Conservation (phyloP, 37 sponge, comb jelly and placozoan species). For the Hormiphora californensis region DNA sequence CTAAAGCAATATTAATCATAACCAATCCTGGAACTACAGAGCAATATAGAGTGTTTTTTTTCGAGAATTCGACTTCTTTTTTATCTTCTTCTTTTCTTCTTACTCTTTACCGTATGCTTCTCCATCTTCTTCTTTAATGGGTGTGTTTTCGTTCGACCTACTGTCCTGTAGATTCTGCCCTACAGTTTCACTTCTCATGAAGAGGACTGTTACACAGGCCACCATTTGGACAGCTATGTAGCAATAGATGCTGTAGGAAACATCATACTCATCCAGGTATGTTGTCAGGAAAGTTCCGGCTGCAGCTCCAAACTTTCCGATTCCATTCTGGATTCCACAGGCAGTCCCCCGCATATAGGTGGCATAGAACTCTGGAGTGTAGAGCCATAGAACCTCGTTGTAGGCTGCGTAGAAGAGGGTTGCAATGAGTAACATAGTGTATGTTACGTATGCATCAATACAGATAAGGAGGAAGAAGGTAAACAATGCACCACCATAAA, state of each 20-base stretch:
- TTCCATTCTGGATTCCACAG: constrained; percentile 34
- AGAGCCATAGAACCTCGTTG: constrained; percentile 41
- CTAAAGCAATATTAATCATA: too few relatives aligned
- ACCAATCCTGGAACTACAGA: too few relatives aligned
- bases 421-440: neutral
- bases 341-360: constrained; percentile 50
- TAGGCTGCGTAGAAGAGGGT: neutral
- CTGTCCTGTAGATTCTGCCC: neutral
- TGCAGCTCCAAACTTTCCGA: constrained; percentile 41
- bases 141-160: neutral
- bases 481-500: constrained; percentile 13
- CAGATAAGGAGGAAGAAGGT: constrained; percentile 31
- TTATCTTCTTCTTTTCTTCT: too few relatives aligned
- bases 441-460: neutral
- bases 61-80: too few relatives aligned
- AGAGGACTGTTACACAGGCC: constrained; percentile 8
- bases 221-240: neutral
- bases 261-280: constrained; percentile 1
- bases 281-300: constrained; percentile 12
- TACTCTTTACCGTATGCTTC: too few relatives aligned
- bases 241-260: neutral
- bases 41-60: too few relatives aligned
- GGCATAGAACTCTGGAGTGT: constrained; percentile 47
- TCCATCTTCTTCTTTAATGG: too few relatives aligned
- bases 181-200: constrained; percentile 14